These are phyloP conservation scores for Amphipoea lucens DNA, from an alignment of 2,888 invertebrate species.

Conservation along the genomic window DNA sequence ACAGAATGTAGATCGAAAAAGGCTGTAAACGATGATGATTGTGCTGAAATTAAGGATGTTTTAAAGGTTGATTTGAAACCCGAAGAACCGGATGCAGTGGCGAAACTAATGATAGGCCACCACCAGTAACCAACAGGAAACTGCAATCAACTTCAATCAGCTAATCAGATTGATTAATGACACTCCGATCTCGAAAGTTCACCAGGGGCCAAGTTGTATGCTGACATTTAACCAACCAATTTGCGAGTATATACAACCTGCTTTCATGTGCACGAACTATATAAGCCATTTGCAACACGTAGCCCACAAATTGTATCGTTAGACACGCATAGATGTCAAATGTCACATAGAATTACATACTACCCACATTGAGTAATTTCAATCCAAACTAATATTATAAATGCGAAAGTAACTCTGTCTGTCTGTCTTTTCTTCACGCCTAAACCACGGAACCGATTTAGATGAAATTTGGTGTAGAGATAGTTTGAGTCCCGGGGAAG, in stretches of 20 bases:
- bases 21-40: neutral
- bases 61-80: neutral
- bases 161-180: slow-evolving; percentile 1
- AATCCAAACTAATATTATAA: neutral
- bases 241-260: slow-evolving; percentile 3
- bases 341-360: slow-evolving; percentile 26
- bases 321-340: slow-evolving; percentile 32
- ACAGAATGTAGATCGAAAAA: too few relatives aligned
- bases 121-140: neutral
- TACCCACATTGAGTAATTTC: slow-evolving; percentile 14
- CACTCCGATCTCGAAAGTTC: neutral
- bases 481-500: too few relatives aligned
- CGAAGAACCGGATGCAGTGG: neutral
- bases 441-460: too few relatives aligned
- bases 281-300: slow-evolving; percentile 5
- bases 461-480: too few relatives aligned
- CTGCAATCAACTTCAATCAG: neutral
- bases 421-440: too few relatives aligned
- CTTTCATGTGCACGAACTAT: neutral
- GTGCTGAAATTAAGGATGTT: neutral
- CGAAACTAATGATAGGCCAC: neutral
- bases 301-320: neutral
- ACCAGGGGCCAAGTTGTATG: neutral
- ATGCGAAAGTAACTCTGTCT: too few relatives aligned
- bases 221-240: slow-evolving; percentile 13